phyloP scores from a whole-genome alignment of 2,113 vertebrate species.

The Sebastes fasciatus region DNA sequence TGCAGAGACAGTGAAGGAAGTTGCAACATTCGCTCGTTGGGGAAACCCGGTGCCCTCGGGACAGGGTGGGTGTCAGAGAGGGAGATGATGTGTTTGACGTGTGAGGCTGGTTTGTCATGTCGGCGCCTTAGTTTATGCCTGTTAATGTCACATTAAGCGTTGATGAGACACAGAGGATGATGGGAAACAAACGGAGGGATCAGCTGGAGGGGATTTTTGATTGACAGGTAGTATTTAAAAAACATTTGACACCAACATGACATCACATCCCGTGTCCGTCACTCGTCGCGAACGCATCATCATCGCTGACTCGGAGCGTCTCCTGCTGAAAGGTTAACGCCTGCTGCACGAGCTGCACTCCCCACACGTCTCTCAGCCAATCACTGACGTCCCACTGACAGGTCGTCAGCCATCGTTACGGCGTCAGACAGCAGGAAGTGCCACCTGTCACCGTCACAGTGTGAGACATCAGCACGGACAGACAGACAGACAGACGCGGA shows the following conservation, averaged over 20 bases:
- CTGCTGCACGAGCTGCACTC: neutral
- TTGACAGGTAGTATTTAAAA: neutral
- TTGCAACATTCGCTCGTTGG: too few relatives aligned
- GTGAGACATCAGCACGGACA: neutral
- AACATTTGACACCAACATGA: neutral
- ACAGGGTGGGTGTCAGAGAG: too few relatives aligned
- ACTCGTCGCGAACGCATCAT: neutral
- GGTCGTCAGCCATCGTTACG: neutral
- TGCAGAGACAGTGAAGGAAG: neutral
- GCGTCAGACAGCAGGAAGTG: neutral
- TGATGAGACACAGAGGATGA: constrained; percentile 9
- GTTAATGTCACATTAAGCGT: constrained; percentile 28
- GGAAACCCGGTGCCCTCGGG: too few relatives aligned
- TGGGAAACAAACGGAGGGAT: neutral
- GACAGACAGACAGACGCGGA: neutral
- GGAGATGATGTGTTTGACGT: constrained; percentile 14
- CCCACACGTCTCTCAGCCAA: constrained; percentile 5
- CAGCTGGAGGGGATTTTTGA: neutral
- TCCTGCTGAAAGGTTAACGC: constrained; percentile 2
- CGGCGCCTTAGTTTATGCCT: neutral
- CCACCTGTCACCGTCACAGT: neutral
- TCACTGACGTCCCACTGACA: neutral
- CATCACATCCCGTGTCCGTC: neutral
- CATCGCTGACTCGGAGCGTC: neutral
- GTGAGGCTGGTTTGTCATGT: neutral